Base-by-base conservation (phyloP, 2,113 vertebrate species). In the Limanda limanda region DNA sequence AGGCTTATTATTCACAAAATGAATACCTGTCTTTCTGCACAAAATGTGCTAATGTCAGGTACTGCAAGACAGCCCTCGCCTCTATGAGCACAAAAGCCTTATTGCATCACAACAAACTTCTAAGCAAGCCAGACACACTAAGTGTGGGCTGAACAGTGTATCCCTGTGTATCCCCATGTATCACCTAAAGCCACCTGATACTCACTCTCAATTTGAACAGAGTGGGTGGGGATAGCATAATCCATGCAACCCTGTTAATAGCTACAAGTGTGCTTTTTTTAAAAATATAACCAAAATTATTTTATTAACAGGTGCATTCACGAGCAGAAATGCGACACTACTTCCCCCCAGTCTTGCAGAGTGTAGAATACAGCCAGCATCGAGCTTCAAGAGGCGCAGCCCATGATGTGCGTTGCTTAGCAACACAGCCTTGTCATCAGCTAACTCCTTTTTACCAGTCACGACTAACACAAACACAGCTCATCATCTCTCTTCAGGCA, bases 381-480 rank as follows among this genome's bases (percentile, higher is more conserved):
- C 80, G 58, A 92, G 93, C 92, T 92, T 93, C 86, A 88, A 93
- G 94, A 93, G 94, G 92, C 89, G 86, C 91, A 93, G 94, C 89
- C 94, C 93, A 92, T 92, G 87, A 96, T 94, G 92, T 87, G 86
- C 35, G 94, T 91, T 95, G 95, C 95, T 92, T 95, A 95, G 95
- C 94, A 96, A 96, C 94, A 89, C 92, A 94, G 94, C 92, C 94
- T 95, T 95, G 92, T 95, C 95, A 95, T 94, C 95, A 95, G 95
- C 96, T 95, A 94, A 95, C 88, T 91, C 93, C 93, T 95, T 96
- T 92, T 96, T 94, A 95, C 93, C 92, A 95, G 95, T 97, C 96
- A 97, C 93, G 94, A 97, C 95, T 95, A 94, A 96, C 94, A 94
- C 93, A 95, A 94, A 94, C 86, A 93, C 93, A 91, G 92, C 92